Base-by-base conservation (phyloP, 2,797 vertebrate species). In the Sebastes variabilis region DNA sequence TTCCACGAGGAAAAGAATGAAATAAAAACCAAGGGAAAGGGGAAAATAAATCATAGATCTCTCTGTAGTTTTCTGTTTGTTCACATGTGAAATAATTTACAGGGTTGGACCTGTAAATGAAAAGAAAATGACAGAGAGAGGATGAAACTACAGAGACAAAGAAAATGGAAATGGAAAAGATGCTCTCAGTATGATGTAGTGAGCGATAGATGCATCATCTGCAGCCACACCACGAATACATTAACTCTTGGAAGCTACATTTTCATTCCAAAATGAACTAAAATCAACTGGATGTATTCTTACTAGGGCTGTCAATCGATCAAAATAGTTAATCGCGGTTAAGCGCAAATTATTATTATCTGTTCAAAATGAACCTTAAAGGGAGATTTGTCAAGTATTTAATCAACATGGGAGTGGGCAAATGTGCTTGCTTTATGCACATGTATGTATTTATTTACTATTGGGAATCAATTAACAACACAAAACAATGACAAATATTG, bases 31-130 rank as follows among this genome's bases (percentile, higher is more conserved):
- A 60, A 34, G 13, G 42, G 52, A 79, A 70, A 42, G 38, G 6
- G 32, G 29, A 77, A 82, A 67, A 79, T 80, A 71, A 60, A 83
- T 90, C 72, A 83, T 75, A 81, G 76, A 72, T 75, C 46, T 76
- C n/a, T 13, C 65, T 42, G 60, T 69, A 69, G 56, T 77, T 82
- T 83, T 73, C 64, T 74, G 59, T 81, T 85, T 79, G 60, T 75
- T 83, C 18, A 42, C 65, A 34, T 82, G 66, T 68, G 72, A 62
- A 86, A 79, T 84, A 62, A 80, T 87, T 88, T 79, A 86, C 42
- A 68, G 46, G 52, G 34, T 61, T 42, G 64, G 77, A 80, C 30
- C 66, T 70, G 69, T 62, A 85, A 83, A 79, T 83, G 29, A 67
- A 72, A 83, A 72, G 55, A 82, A 64, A 65, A 74, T 66, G 54